Base-by-base conservation (phyloP, 1,140 invertebrate species). In the Hylyphantes graminicola region DNA sequence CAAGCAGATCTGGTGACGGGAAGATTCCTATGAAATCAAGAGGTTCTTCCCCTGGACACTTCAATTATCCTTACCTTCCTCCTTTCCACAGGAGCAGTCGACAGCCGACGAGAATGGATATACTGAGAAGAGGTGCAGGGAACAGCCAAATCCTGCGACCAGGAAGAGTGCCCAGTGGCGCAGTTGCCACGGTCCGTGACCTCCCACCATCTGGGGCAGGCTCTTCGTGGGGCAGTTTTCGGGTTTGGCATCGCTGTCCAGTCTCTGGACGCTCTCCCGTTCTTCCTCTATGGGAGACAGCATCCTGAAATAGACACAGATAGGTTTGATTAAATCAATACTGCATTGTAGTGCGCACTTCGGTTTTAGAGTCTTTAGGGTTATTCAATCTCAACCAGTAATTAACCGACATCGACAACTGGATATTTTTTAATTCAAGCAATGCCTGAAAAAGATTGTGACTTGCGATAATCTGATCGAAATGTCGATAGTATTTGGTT, bases 141-240 rank as follows among this genome's bases (percentile, higher is more conserved):
- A 79, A 13, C 15, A 50, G 53, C 77, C 67, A 7, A 57, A 2
- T 15, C 64, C 55, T 5, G 77, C 77, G 0, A 68, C 9, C 53
- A 79, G 70, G 77, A 70, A 79, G 1, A 70, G 13, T 6, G 35
- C 11, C 77, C 77, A 79, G n/a, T 68, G 77, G 2, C 77, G 53
- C n/a, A 57, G 70, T 54, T 79, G 77, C 64, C 64, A 79, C 2
- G 77, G 77, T 0, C 77, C 77, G 11, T 79, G 77, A 1, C 77
- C 77, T 10, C 77, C 77, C 2, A 68, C 48, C 17, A 79, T 21
- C 10, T 79, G 64, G 17, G 72, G 72, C n/a, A 74, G 7, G 8
- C 53, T 57, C 19, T 7, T 21, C 15, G 35, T 21, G 0, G 10
- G 21, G n/a, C 48, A 35, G 19, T 19, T 74, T 21, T 57, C 17